Percentiles rank a stretch among this genome's conserved stretches.
phyloP scores from a whole-genome alignment of 2,888 invertebrate genomes.

The Anarsia innoxiella region DNA sequence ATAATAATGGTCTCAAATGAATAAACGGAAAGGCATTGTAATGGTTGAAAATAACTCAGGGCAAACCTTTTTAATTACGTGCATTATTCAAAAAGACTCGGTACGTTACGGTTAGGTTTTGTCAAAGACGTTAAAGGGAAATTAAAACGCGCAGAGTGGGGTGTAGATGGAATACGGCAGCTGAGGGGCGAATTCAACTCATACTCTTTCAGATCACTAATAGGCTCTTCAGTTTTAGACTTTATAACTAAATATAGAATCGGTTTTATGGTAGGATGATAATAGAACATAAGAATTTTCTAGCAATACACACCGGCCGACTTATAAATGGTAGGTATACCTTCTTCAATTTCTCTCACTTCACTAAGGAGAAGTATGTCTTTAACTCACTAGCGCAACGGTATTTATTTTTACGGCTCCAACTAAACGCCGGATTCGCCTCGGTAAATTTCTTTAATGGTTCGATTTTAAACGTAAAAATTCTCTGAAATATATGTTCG shows the following conservation, averaged over 20 bases:
- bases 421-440: constrained; percentile 23
- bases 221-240: too few relatives aligned
- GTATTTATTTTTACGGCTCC: constrained; percentile 20
- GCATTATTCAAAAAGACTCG: constrained; percentile 35
- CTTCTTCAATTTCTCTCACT: too few relatives aligned
- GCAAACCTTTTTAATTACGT: constrained; percentile 44
- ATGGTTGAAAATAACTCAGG: constrained; percentile 29
- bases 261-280: too few relatives aligned
- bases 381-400: constrained; percentile 20
- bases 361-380: too few relatives aligned
- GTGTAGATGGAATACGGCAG: too few relatives aligned
- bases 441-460: constrained; percentile 31
- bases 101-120: constrained; percentile 24
- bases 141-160: too few relatives aligned
- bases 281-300: too few relatives aligned
- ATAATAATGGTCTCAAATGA: constrained; percentile 29
- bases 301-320: too few relatives aligned
- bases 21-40: constrained; percentile 26
- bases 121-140: constrained; percentile 16
- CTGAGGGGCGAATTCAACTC: too few relatives aligned
- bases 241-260: too few relatives aligned
- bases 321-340: too few relatives aligned
- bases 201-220: too few relatives aligned
- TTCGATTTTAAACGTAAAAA: constrained; percentile 37
- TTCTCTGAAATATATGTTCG: constrained; percentile 23